Base-by-base conservation (phyloP, 2,113 vertebrate genomes). In the Rhinopomastus cyanomelas region DNA sequence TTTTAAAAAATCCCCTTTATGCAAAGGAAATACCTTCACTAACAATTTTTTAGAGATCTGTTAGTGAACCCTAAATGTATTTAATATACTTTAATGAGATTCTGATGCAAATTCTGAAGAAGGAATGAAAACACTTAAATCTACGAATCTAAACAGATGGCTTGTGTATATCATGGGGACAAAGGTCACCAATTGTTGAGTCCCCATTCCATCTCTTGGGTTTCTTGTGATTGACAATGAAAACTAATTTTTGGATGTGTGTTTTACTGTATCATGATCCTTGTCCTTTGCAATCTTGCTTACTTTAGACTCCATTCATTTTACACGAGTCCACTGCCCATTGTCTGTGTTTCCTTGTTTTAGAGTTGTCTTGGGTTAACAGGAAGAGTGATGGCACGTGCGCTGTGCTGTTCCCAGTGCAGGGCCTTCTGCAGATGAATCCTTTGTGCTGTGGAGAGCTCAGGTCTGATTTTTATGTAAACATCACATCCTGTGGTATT, bases 181-280 rank as follows among this genome's bases (percentile, higher is more conserved):
- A 26, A 19, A 26, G 14, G 18, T 23, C 27, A 59, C 19, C 6
- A 39, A 34, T 7, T 55, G 4, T 39, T 75, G 46, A 71, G 25
- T 69, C 19, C 6, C 65, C 5, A 26, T 42, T 1, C 0, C 4
- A 21, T 78, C 52, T 71, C 5, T 67, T 55, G 16, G 5, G 11
- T 85, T 85, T 21, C 15, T 85, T 73, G 16, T 46, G 25, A 30
- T 0, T 77, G 51, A 46, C 20, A 34, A 3, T 11, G 20, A 26
- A 76, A 88, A 5, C 19, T 32, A 0, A 0, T 1, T 66, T 73
- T 51, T 46, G 16, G 27, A 61, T 5, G 3, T 1, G 0, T 49
- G 9, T 72, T 75, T 53, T 44, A 5, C 3, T 1, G 0, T n/a
- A 68, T 12, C 25, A 11, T 25, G 29, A 56, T 39, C 8, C 5